Conservation (phyloP, 2,113 vertebrate genomes). For the Protomyctophum bolini region DNA sequence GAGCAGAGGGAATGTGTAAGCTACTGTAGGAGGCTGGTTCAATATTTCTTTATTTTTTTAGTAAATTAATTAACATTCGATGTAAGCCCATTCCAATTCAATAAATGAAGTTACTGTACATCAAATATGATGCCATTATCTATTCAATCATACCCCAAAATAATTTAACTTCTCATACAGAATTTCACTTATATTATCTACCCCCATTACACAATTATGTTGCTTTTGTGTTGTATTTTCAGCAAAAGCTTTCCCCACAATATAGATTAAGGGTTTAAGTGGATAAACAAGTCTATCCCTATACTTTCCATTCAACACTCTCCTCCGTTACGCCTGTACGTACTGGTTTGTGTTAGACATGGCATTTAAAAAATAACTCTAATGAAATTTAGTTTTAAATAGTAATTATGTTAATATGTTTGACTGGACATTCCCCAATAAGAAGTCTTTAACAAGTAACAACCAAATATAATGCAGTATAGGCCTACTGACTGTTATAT, state of each 20-base stretch:
- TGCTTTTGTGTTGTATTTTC: too few relatives aligned
- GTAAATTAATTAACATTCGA: not conserved
- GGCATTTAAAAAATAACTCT: conserved; percentile 52
- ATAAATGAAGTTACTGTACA: too few relatives aligned
- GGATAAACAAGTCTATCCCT: conserved; percentile 10
- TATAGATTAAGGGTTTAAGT: not conserved
- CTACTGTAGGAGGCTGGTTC: not conserved
- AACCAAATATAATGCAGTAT: not conserved
- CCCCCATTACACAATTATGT: too few relatives aligned
- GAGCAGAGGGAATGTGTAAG: conserved; percentile 25
- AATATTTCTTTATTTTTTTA: too few relatives aligned
- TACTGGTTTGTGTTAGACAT: conserved; percentile 78
- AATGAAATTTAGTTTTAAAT: too few relatives aligned
- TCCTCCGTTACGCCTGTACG: conserved; percentile 68
- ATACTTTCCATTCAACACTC: conserved; percentile 3
- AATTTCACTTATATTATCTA: too few relatives aligned
- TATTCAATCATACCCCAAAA: not conserved
- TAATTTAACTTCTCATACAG: not conserved
- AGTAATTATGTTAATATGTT: conserved; percentile 8
- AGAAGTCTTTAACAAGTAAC: conserved; percentile 8
- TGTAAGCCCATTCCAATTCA: not conserved
- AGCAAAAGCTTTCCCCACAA: too few relatives aligned
- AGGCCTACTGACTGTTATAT: not conserved
- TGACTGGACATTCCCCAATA: conserved; percentile 36
- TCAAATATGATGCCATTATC: not conserved